Evolutionary conservation across 2,113 vertebrate species (phyloP), one percentile per base, ranked within the genome.

Genomic region (Plecturocebus donacophilus): DNA sequence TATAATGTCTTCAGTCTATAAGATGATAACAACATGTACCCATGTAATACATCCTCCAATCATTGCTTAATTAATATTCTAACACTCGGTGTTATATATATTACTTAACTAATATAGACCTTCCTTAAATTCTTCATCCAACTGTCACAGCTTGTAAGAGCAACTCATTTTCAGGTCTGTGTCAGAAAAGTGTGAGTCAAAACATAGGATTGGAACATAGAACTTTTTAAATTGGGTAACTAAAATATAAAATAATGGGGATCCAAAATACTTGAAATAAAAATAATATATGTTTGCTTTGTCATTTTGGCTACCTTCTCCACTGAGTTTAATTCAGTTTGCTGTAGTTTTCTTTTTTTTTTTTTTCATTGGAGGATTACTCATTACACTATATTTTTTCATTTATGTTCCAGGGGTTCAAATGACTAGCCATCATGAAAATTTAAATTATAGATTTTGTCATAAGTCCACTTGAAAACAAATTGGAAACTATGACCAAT

Each of bases 381-480:
- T 98, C 95, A 97, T 97, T 97, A 96, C 17, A 56, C 85, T 97
- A 90, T 77, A 66, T 97, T 96, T 90, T 90, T 97, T 93, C 68
- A 64, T 95, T 95, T 97, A 30, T 89, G 66, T 97, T 97, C 45
- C 87, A 0, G 1, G 94, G 89, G 54, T 96, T 98, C 94, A 98
- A 97, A 97, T 98, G 98, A 98, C 95, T 97, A 97, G 93, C 75
- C 42, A 42, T 96, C 77, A 96, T 98, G 97, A 98, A 98, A 97
- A 95, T 96, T 96, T 81, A 97, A 97, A 97, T 97, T 96, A 95
- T 66, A 94, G 83, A 96, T 96, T 97, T 98, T 98, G 91, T 95
- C 94, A 80, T 90, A 91, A 79, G 42, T 95, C 40, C 32, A 94
- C 79, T 97, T 90, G 84, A 35, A 86, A 95, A 80, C 64, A 96